Evolutionary conservation across 2,888 invertebrate species (phyloP).

Genomic region (Nomada flava): DNA sequence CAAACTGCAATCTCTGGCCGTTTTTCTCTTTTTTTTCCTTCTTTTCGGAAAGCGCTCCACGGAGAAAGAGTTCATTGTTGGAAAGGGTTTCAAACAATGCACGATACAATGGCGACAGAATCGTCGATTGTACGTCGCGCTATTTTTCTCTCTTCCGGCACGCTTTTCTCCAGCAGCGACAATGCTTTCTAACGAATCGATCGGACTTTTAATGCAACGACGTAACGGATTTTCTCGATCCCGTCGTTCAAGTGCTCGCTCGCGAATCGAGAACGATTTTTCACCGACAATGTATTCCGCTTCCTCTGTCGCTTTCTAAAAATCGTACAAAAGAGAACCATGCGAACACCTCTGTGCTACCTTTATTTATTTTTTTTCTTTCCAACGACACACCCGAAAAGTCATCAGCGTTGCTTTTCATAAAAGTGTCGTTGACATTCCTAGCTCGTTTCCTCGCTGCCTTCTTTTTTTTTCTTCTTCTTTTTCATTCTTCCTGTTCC

Average conservation of each 20-base stretch:
- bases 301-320: neutral
- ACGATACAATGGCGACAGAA: slow-evolving; percentile 60
- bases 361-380: neutral
- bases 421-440: slow-evolving; percentile 40
- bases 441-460: neutral
- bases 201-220: slow-evolving; percentile 50
- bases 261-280: slow-evolving; percentile 26
- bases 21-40: slow-evolving; percentile 24
- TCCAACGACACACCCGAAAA: neutral
- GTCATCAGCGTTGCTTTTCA: slow-evolving; percentile 1
- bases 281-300: neutral
- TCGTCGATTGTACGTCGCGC: slow-evolving; percentile 52
- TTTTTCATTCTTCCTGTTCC: neutral
- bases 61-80: slow-evolving; percentile 66
- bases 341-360: too few species aligned
- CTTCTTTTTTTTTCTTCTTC: neutral
- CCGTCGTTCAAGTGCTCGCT: neutral
- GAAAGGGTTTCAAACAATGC: slow-evolving; percentile 69
- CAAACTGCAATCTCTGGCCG: slow-evolving; percentile 3
- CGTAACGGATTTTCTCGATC: slow-evolving; percentile 46
- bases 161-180: slow-evolving; percentile 57
- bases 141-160: slow-evolving; percentile 46
- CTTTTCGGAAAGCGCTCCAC: slow-evolving; percentile 26
- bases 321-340: neutral
- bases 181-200: slow-evolving; percentile 73